Base-by-base conservation (phyloP, 2,797 vertebrate genomes). In the Chloroceryle amazona region DNA sequence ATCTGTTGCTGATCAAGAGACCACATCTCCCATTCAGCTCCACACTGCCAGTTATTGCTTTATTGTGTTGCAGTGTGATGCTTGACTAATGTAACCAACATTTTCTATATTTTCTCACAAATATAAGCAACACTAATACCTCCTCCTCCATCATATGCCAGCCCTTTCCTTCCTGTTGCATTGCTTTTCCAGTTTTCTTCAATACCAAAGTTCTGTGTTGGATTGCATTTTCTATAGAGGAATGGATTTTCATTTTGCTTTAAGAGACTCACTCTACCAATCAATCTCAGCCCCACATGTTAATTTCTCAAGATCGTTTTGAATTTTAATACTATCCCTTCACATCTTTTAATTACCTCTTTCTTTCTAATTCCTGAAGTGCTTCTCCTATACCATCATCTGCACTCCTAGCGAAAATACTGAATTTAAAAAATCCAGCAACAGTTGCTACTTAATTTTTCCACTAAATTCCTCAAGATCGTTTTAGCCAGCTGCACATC, bases 261-360 rank as follows among this genome's bases (percentile, higher is more conserved):
- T 49, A 33, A 41, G 20, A 60, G n/a, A 33, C 9, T 68, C 3
- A 0, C 17, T 82, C 31, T 63, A 21, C 35, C 57, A 70, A 0
- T 80, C 52, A 66, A 1, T 80, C 52, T 60, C 31, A 87, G 28
- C 5, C 26, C 5, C 28, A 51, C n/a, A 16, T 60, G 31, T 35
- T 71, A 63, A 78, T 80, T 70, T 90, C 52, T 49, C 52, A 52
- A 93, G 28, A 89, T 84, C 0, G 51, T 79, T 95, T 80, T 52
- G 51, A 84, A 79, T 92, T 61, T 62, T 86, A 90, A 90, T 93
- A 65, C 9, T n/a, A 57, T 55, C 54, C 28, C 72, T 92, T 79
- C 7, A 95, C 93, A 90, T 89, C 11, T 55, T 95, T 84, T 84
- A 88, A 94, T 89, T 84, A 39, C 22, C 29, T 94, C 52, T 86